Conservation (phyloP, 1,140 invertebrate genomes). For the Bombus breviceps region DNA sequence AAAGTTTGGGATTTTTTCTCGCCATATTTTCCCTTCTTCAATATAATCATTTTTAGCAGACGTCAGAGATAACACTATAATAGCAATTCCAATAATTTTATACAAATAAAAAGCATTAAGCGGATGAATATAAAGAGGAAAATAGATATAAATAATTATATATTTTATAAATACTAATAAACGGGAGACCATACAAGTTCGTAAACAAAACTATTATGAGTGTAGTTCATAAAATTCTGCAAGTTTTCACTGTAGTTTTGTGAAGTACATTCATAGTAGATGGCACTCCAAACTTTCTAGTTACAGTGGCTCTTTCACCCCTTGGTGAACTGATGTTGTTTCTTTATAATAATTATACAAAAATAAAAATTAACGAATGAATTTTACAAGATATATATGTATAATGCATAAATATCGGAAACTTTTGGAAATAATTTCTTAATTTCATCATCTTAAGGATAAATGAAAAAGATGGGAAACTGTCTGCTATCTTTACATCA, state of each 20-base stretch:
- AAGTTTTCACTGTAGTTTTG: no score
- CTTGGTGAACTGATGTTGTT: no score
- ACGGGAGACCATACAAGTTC: no score
- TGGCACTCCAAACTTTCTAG: no score
- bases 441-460: neutral
- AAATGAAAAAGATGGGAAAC: neutral
- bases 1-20: constrained; percentile 13
- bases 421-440: neutral
- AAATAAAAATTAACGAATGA: neutral
- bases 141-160: no score
- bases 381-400: neutral
- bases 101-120: neutral
- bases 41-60: neutral
- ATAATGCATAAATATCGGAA: no score
- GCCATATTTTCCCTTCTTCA: neutral
- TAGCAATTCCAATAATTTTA: neutral
- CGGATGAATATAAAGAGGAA: neutral
- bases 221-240: no score
- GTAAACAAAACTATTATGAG: no score
- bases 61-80: neutral
- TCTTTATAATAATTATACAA: neutral
- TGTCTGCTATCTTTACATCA: neutral
- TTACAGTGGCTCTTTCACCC: no score
- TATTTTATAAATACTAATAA: no score
- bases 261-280: neutral